Percentiles rank a stretch among this genome's conserved stretches.
Evolutionary conservation across 2,888 invertebrate genomes (phyloP).

Genomic region (Nemurella pictetii): DNA sequence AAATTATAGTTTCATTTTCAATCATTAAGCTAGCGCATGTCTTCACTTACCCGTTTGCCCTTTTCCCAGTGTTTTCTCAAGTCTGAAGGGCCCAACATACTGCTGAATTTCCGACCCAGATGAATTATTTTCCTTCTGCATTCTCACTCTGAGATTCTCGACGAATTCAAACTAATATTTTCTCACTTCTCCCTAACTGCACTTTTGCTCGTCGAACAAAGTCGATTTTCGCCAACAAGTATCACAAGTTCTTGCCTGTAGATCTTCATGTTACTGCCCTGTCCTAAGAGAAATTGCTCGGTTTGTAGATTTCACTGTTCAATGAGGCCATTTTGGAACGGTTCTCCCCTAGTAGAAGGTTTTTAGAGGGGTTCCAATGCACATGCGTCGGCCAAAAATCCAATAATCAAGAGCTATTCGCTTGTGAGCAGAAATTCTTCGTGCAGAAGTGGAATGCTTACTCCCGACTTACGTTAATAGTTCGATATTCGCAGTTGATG

Average conservation of each 20-base stretch:
- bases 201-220: not conserved
- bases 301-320: not conserved
- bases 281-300: not conserved
- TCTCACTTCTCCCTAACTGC: not conserved
- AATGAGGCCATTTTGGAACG: not conserved
- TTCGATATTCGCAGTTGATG: not conserved
- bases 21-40: slow-evolving; percentile 22
- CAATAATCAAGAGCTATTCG: not conserved
- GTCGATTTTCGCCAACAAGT: not conserved
- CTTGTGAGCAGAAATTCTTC: not conserved
- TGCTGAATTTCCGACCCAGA: slow-evolving; percentile 68
- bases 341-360: not conserved
- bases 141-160: slow-evolving; percentile 32
- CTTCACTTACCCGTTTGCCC: slow-evolving; percentile 93
- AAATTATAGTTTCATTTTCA: not conserved
- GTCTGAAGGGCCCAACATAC: slow-evolving; percentile 97
- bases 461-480: not conserved
- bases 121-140: slow-evolving; percentile 47
- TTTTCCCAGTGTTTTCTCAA: slow-evolving; percentile 99
- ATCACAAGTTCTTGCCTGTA: not conserved
- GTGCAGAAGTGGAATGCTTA: not conserved
- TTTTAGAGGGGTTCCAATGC: not conserved
- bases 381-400: not conserved
- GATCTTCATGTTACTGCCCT: not conserved
- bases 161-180: not conserved